These are phyloP conservation scores for Plusia festucae DNA, from an alignment of 2,888 invertebrate genomes.

Conservation along the genomic window DNA sequence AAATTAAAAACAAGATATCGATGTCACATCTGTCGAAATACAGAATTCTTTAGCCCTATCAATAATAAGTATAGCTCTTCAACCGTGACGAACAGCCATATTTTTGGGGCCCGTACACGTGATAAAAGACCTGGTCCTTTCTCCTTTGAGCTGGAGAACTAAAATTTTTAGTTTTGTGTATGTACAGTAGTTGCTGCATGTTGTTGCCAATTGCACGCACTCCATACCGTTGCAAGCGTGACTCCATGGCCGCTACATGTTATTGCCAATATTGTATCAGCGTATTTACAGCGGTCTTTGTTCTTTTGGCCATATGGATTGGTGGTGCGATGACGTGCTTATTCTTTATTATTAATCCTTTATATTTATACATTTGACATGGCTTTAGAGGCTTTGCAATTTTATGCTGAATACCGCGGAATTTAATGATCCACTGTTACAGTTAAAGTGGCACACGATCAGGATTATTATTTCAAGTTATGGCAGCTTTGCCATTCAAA, in stretches of 20 bases:
- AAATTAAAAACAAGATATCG: conserved; percentile 50
- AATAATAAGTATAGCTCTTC: neutral
- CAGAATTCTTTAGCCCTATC: conserved; percentile 34
- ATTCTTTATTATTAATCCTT: neutral
- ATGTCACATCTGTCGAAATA: conserved; percentile 15
- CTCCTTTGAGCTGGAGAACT: conserved; percentile 35
- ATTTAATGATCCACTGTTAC: no score
- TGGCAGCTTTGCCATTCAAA: no score
- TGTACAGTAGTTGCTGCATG: conserved; percentile 58
- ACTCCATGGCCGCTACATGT: conserved; percentile 72
- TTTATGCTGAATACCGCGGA: no score
- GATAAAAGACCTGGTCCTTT: conserved; percentile 16
- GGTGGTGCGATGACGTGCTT: conserved; percentile 38
- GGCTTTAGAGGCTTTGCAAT: no score
- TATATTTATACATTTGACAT: no score
- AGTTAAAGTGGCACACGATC: no score
- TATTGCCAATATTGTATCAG: conserved; percentile 62
- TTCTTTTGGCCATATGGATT: conserved; percentile 10
- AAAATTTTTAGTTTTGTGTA: conserved; percentile 55
- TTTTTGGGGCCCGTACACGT: neutral
- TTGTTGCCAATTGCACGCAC: conserved; percentile 58
- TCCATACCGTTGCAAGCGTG: conserved; percentile 57
- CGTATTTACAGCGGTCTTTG: conserved; percentile 76
- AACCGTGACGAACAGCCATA: neutral
- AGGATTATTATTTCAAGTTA: no score